Evolutionary conservation across 2,113 vertebrate species (phyloP), one percentile per base, ranked within the genome.

Genomic region (Trichechus manatus): DNA sequence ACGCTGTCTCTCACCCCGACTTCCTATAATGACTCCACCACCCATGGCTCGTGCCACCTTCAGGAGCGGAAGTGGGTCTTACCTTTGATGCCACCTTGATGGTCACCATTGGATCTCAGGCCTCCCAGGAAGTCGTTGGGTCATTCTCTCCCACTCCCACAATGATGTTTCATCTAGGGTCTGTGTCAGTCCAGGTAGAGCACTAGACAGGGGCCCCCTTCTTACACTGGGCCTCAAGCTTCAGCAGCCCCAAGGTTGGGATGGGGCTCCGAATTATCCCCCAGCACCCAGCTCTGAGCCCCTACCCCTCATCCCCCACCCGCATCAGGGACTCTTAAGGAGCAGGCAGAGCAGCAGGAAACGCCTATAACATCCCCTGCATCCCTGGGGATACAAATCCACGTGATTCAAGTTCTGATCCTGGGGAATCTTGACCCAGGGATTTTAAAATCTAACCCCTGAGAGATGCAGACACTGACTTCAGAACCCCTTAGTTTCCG

Each of bases 261-360:
- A 47, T 36, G 39, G 36, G n/a, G 2, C 20, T 63, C 72, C 11
- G 39, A 74, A 19, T 36, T 42, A 9, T 44, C 19, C 5, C 44
- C 74, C 29, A 63, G 14, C 87, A 29, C 39, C 20, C 19, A 91
- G 29, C 27, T 72, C 66, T 25, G 75, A 82, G 56, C 31, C 8
- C 22, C 50, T 23, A 1, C 3, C n/a, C 53, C 3, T n/a, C 33
- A 15, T 33, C 17, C 6, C 31, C 3, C 25, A 72, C n/a, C 7
- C 4, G 17, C 14, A 3, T 0, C 6, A 31, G 29, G 27, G 25
- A n/a, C 10, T n/a, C 20, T 3, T 4, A 61, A n/a, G 44, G 13
- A 1, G 0, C 47, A 23, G n/a, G n/a, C 15, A 33, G 50, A n/a
- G 44, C 8, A 1, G 0, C 22, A 25, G 59, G 59, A 61, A 61